A percentile compares a stretch with the other conserved stretches of the same genome.
phyloP scores from a whole-genome alignment of 2,113 vertebrate species.

The Vulpes vulpes region DNA sequence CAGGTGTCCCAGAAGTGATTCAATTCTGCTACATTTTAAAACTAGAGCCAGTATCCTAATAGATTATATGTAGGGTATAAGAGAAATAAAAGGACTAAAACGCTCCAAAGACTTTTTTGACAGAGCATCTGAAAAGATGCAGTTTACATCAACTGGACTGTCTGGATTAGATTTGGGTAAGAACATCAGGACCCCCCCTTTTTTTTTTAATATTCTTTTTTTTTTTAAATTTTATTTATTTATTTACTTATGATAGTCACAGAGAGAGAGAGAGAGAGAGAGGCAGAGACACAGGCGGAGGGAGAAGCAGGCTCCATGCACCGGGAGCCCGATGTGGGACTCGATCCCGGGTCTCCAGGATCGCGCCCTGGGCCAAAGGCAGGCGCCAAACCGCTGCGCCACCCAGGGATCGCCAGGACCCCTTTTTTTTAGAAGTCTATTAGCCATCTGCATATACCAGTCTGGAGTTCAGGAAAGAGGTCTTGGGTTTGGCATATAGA shows the following conservation, averaged over 20 bases:
- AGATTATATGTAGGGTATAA: background rate
- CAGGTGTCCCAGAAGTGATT: background rate
- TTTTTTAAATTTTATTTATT: no score
- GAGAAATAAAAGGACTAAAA: background rate
- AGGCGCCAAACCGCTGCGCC: no score
- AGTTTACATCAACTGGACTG: background rate
- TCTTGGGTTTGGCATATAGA: background rate
- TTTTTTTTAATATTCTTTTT: no score
- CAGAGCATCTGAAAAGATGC: background rate
- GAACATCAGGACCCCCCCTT: background rate
- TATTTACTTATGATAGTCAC: no score
- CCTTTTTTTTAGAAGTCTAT: background rate
- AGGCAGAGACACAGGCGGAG: no score
- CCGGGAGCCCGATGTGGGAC: no score
- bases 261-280: no score
- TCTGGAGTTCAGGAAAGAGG: background rate
- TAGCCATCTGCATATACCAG: background rate
- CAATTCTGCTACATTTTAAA: background rate
- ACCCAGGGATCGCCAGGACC: no score
- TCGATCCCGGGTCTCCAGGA: no score
- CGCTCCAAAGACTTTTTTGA: background rate
- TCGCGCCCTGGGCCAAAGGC: no score
- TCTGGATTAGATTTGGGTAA: conserved; percentile 7
- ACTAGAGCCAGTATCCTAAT: background rate
- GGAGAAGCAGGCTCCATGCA: no score